Evolutionary conservation across 2,797 vertebrate species (phyloP), one percentile per base, ranked within the genome.

Genomic region (Galagoides demidoff): DNA sequence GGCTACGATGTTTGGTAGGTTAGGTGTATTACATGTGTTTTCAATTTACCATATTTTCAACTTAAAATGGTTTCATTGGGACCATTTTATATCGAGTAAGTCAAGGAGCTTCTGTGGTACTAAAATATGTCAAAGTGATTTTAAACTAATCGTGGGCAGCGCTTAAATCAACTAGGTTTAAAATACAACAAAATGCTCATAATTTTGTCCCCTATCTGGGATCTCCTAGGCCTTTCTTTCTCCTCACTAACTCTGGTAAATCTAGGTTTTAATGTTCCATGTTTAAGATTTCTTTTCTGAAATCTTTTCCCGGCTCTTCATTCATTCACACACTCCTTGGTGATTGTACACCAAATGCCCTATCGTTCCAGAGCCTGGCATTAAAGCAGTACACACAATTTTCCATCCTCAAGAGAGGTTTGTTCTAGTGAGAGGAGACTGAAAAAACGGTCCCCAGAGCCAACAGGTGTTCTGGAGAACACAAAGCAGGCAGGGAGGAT

Each of bases 281-380:
- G 16, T 70, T 43, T 52, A 90, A 77, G 84, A 81, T 20, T 82
- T 85, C 31, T 96, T 77, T 93, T 37, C 74, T 64, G 23, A 89
- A 88, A 37, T 27, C 39, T 49, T 85, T 77, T 49, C 55, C 43
- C 27, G 55, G 34, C 12, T 73, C 74, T 5, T 29, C 34, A 83
- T 63, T 74, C 22, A 90, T 73, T 68, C 31, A 64, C 9, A 39
- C 10, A 66, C 57, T 43, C 29, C 20, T 81, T 39, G 93, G 20
- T 61, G 59, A 88, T 27, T 11, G 27, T 45, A 81, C 64, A 57
- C 23, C 37, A 25, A 88, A 74, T 87, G 27, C 14, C 49, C 92
- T 5, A 27, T n/a, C 55, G 5, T 61, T 83, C 31, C 43, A 74
- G 88, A 82, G 17, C 63, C 2, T 20, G 6, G 37, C 4, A 52